A percentile compares a stretch with the other conserved stretches of the same genome.
phyloP scores from a whole-genome alignment of 2,888 invertebrate species.

The Tinea semifulvella region DNA sequence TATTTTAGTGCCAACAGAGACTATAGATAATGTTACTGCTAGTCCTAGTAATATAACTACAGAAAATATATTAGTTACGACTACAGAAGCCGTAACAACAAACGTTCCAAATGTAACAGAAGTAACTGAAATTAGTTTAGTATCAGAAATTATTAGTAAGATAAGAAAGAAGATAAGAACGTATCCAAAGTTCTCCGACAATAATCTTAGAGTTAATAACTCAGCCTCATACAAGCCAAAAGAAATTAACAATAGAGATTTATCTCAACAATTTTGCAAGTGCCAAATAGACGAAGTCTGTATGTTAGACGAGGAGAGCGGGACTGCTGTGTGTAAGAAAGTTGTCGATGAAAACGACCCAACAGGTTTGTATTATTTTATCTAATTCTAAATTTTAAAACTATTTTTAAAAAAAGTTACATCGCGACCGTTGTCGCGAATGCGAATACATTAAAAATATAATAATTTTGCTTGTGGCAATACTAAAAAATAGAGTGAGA shows the following conservation, averaged over 20 bases:
- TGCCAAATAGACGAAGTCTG: slow-evolving; percentile 69
- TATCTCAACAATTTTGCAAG: slow-evolving; percentile 54
- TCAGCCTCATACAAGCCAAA: slow-evolving; percentile 28
- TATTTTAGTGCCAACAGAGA: slow-evolving; percentile 55
- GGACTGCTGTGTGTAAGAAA: slow-evolving; percentile 64
- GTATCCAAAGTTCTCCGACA: slow-evolving; percentile 40
- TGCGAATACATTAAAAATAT: no score
- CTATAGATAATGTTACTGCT: slow-evolving; percentile 24
- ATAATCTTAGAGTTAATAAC: slow-evolving; percentile 26
- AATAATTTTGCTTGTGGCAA: no score
- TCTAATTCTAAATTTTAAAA: no score
- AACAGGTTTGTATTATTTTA: slow-evolving; percentile 47
- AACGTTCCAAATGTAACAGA: background rate
- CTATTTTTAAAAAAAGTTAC: no score
- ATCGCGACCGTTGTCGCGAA: no score
- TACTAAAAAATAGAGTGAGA: no score
- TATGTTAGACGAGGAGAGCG: slow-evolving; percentile 69
- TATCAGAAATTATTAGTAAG: slow-evolving; percentile 41
- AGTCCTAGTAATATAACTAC: slow-evolving; percentile 20
- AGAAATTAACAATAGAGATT: slow-evolving; percentile 45
- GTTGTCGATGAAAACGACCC: slow-evolving; percentile 65
- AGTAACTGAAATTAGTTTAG: slow-evolving; percentile 23
- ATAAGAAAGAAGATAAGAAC: slow-evolving; percentile 55
- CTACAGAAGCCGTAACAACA: background rate
- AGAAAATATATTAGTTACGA: slow-evolving; percentile 24